A percentile compares a stretch with the other conserved stretches of the same genome.
Conservation (phyloP, 2,888 invertebrate species). For the Drepana falcataria region DNA sequence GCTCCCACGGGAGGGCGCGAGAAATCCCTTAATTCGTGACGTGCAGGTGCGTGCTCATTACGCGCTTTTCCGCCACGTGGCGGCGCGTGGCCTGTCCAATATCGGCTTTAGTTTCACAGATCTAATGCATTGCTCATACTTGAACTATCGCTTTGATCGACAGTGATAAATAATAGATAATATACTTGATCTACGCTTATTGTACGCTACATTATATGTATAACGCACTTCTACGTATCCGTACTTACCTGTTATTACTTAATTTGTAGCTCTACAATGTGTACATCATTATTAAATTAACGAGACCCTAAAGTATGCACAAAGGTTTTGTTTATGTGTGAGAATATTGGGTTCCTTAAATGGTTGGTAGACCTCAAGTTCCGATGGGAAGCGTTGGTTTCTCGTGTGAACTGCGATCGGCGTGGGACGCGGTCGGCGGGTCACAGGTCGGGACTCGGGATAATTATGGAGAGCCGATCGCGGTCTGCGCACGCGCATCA, state of each 20-base stretch:
- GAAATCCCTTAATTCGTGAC: slow-evolving; percentile 74
- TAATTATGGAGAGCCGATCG: slow-evolving; percentile 53
- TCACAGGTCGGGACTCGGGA: slow-evolving; percentile 69
- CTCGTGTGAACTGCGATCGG: slow-evolving; percentile 64
- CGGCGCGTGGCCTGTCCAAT: slow-evolving; percentile 53
- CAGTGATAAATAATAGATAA: slow-evolving; percentile 24
- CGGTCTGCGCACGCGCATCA: slow-evolving; percentile 35
- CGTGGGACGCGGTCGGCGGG: slow-evolving; percentile 60
- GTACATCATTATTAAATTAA: too few relatives aligned
- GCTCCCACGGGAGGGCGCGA: slow-evolving; percentile 77
- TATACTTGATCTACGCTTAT: slow-evolving; percentile 2
- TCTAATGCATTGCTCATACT: slow-evolving; percentile 48
- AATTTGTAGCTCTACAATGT: too few relatives aligned
- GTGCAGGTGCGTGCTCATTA: slow-evolving; percentile 77
- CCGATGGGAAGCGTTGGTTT: slow-evolving; percentile 66
- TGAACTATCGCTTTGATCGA: slow-evolving; percentile 46
- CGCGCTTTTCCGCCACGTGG: slow-evolving; percentile 68
- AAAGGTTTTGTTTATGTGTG: slow-evolving; percentile 10
- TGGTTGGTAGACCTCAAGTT: slow-evolving; percentile 27
- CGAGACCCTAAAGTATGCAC: too few relatives aligned
- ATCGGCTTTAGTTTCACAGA: slow-evolving; percentile 44
- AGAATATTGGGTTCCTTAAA: slow-evolving; percentile 16
- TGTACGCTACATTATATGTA: neutral
- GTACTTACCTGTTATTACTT: neutral
- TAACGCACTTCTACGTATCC: neutral